Percentiles rank a stretch among this genome's conserved stretches.
Evolutionary conservation across 2,113 vertebrate species (phyloP).

Genomic region (Fregata magnificens): DNA sequence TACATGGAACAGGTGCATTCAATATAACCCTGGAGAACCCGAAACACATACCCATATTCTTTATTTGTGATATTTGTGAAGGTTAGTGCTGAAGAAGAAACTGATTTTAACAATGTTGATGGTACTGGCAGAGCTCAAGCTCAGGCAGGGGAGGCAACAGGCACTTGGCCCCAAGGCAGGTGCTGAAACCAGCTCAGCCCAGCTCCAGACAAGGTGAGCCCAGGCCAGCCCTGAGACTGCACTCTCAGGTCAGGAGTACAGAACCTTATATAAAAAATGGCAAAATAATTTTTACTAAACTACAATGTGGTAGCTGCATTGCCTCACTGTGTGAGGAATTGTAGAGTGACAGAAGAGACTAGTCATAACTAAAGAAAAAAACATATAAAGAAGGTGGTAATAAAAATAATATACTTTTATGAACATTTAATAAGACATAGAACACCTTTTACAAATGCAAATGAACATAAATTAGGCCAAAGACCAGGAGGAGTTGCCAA

Average conservation of each 20-base stretch:
- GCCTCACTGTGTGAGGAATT: not conserved
- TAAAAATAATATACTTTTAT: not conserved
- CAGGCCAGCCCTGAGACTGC: not conserved
- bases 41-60: not conserved
- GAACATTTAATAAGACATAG: not conserved
- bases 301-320: not conserved
- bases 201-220: not conserved
- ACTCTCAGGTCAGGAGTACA: not conserved
- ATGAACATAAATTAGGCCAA: not conserved
- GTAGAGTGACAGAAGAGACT: not conserved
- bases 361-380: not conserved
- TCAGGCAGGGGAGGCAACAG: not conserved
- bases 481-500: not conserved
- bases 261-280: not conserved
- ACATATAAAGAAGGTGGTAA: not conserved
- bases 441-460: not conserved
- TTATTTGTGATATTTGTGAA: not conserved
- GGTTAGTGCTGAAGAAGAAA: not conserved
- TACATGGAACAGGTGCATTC: not conserved
- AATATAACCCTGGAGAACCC: not conserved
- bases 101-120: not conserved
- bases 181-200: not conserved
- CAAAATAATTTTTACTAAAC: not conserved
- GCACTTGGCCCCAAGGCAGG: fast-evolving
- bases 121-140: not conserved